Conservation (phyloP, 2,797 vertebrate species). For the Anableps anableps region DNA sequence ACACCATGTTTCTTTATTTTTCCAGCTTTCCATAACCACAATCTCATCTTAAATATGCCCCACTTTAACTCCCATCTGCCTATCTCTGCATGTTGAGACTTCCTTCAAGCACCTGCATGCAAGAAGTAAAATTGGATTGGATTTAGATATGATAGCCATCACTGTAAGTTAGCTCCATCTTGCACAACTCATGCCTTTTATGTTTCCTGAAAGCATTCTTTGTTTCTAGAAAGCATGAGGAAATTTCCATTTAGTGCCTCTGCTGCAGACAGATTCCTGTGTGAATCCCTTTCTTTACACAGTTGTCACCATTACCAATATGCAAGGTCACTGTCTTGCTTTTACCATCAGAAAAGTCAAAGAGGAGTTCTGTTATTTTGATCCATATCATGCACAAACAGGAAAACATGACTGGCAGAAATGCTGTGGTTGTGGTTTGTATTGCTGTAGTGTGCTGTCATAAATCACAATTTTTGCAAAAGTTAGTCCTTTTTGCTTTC, state of each 20-base stretch:
- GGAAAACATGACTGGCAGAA: slow-evolving; percentile 36
- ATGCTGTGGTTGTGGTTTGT: slow-evolving; percentile 19
- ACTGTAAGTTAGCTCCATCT: slow-evolving; percentile 24
- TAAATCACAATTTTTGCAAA: slow-evolving; percentile 35
- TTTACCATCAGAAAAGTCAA: not conserved
- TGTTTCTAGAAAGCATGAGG: slow-evolving; percentile 24
- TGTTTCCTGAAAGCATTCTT: slow-evolving; percentile 28
- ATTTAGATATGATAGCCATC: slow-evolving; percentile 61
- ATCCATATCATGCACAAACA: slow-evolving; percentile 34
- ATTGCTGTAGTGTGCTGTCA: slow-evolving; percentile 13
- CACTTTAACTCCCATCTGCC: slow-evolving; percentile 47
- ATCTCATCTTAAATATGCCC: slow-evolving; percentile 34
- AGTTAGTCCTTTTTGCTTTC: slow-evolving; percentile 23
- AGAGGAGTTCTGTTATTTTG: slow-evolving; percentile 16
- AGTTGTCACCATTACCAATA: slow-evolving; percentile 14
- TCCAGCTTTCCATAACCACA: slow-evolving; percentile 34
- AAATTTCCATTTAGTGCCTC: slow-evolving; percentile 17
- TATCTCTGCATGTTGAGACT: slow-evolving; percentile 59
- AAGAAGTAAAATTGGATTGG: slow-evolving; percentile 48
- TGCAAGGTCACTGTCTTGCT: slow-evolving; percentile 9
- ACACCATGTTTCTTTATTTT: slow-evolving; percentile 1
- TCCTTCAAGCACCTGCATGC: slow-evolving; percentile 43
- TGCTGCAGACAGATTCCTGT: slow-evolving; percentile 5
- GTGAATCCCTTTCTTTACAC: slow-evolving; percentile 6
- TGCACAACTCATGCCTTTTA: slow-evolving; percentile 37